phyloP scores from a whole-genome alignment of 2,888 invertebrate species.

The Spisula subtruncata region DNA sequence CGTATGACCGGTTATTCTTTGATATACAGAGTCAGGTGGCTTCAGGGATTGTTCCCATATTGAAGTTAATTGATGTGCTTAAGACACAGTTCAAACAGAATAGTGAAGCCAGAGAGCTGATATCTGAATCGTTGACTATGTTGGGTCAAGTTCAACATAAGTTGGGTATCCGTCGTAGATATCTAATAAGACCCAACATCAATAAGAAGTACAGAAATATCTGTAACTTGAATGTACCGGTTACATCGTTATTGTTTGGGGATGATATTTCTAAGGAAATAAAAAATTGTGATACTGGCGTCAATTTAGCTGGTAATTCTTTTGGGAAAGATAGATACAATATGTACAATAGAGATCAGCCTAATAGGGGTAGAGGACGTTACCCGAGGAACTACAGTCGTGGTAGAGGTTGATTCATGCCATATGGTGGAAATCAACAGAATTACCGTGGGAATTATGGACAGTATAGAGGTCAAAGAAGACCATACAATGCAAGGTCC shows the following conservation, averaged over 20 bases:
- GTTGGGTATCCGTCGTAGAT: constrained; percentile 28
- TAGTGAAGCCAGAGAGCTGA: constrained; percentile 24
- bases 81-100: neutral
- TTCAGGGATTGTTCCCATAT: constrained; percentile 39
- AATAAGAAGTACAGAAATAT: constrained; percentile 31
- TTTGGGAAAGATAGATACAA: neutral
- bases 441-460: neutral
- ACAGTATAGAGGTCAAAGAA: constrained; percentile 5
- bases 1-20: constrained; percentile 26
- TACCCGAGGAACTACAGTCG: constrained; percentile 22
- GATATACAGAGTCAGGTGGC: constrained; percentile 49
- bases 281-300: constrained; percentile 32
- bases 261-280: constrained; percentile 39
- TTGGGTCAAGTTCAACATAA: constrained; percentile 37
- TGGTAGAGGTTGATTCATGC: constrained; percentile 17
- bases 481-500: neutral
- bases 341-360: neutral
- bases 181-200: constrained; percentile 30
- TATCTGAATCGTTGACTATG: constrained; percentile 38
- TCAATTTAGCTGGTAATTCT: neutral
- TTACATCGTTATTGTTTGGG: constrained; percentile 25
- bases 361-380: neutral
- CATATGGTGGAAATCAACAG: neutral
- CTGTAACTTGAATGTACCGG: constrained; percentile 11
- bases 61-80: constrained; percentile 34